phyloP scores from a whole-genome alignment of 2,888 invertebrate species.

The Sarcophaga subvicina region DNA sequence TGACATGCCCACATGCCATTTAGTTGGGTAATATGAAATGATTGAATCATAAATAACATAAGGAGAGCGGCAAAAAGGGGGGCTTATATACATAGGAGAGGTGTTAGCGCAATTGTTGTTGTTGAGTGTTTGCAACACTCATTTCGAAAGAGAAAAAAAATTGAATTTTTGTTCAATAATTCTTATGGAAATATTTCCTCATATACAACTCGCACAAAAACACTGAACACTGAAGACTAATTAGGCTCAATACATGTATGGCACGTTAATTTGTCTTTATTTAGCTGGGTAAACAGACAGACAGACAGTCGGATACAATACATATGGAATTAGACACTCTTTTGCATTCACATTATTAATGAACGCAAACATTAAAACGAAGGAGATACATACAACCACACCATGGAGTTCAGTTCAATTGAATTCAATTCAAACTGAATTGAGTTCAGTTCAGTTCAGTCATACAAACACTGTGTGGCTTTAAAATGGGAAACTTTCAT shows the following conservation, averaged over 20 bases:
- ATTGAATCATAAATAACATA: slow-evolving; percentile 61
- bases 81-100: too few species aligned
- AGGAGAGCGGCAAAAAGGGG: not conserved
- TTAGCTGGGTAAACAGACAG: not conserved
- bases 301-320: slow-evolving; percentile 28
- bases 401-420: too few species aligned
- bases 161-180: not conserved
- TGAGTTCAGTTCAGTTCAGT: too few species aligned
- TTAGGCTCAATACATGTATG: slow-evolving; percentile 20
- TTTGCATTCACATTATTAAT: not conserved
- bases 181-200: slow-evolving; percentile 38
- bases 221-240: slow-evolving; percentile 1
- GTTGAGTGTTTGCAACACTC: not conserved
- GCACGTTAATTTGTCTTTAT: slow-evolving; percentile 59
- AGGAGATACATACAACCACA: too few species aligned
- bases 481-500: slow-evolving; percentile 37
- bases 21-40: slow-evolving; percentile 52
- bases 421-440: too few species aligned
- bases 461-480: too few species aligned
- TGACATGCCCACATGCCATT: slow-evolving; percentile 3
- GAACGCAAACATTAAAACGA: not conserved
- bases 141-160: not conserved
- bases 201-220: not conserved
- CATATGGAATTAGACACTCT: not conserved
- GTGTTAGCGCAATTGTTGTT: too few species aligned